Percentiles rank a stretch among this genome's conserved stretches.
Conservation (phyloP, 1,140 invertebrate genomes). For the Pogonomyrmex barbatus region DNA sequence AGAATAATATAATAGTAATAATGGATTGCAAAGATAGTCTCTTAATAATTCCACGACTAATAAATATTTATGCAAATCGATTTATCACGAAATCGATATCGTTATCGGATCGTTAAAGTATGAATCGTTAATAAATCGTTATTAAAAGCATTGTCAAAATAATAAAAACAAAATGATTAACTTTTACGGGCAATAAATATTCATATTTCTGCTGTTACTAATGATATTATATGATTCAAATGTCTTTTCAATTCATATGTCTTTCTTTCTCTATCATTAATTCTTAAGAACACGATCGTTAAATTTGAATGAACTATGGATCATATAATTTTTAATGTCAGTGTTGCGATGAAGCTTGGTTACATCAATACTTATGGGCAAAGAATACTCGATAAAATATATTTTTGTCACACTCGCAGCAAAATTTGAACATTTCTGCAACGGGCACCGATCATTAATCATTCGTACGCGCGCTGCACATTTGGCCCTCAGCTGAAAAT, state of each 20-base stretch:
- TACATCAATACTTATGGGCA: conserved; percentile 3
- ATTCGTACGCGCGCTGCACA: conserved; percentile 47
- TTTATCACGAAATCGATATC: background rate
- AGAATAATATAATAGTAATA: background rate
- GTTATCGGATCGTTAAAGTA: background rate
- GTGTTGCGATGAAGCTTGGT: background rate
- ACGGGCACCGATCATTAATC: conserved; percentile 59
- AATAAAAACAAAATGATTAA: background rate
- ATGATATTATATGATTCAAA: background rate
- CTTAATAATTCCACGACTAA: background rate
- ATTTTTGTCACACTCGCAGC: conserved; percentile 43
- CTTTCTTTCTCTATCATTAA: background rate
- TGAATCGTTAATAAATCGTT: background rate
- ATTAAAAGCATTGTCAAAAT: background rate
- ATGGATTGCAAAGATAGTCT: background rate
- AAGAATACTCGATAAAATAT: conserved; percentile 26
- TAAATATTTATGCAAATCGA: background rate
- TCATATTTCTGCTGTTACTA: no score
- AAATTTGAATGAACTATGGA: background rate
- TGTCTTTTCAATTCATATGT: no score
- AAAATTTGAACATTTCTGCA: conserved; percentile 59
- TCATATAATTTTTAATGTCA: background rate
- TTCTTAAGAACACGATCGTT: background rate
- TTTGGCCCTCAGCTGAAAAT: conserved; percentile 58
- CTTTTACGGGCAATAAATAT: background rate